These are phyloP conservation scores for Pogonognathellus flavescens DNA, from an alignment of 1,140 invertebrate species.

Conservation along the genomic window DNA sequence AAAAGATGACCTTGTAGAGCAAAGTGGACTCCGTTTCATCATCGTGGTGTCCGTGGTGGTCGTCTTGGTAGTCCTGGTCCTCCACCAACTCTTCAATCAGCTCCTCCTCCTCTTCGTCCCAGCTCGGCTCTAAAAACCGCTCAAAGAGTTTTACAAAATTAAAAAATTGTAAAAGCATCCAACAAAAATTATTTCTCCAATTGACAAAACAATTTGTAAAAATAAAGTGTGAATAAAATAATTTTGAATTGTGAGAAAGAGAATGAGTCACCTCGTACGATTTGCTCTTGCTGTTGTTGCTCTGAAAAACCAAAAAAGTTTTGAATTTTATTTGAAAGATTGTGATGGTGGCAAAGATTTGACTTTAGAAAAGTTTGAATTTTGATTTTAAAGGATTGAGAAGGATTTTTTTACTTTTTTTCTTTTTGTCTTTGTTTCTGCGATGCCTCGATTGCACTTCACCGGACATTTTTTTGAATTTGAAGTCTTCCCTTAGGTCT, in stretches of 20 bases:
- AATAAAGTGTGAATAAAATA: not conserved
- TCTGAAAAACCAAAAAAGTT: not conserved
- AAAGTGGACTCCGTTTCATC: slow-evolving; percentile 65
- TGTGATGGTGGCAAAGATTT: no score
- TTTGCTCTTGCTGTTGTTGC: not conserved
- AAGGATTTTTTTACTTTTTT: slow-evolving; percentile 40
- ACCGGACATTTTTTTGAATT: slow-evolving; percentile 46
- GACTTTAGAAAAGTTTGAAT: no score
- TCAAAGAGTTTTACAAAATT: not conserved
- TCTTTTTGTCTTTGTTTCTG: slow-evolving; percentile 48
- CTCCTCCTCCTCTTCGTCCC: slow-evolving; percentile 34
- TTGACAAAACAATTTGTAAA: no score
- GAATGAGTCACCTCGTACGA: not conserved
- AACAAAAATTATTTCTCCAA: no score
- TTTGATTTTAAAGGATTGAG: not conserved
- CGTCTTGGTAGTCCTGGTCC: not conserved
- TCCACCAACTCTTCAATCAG: slow-evolving; percentile 3
- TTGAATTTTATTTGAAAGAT: no score
- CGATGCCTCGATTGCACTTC: slow-evolving; percentile 45
- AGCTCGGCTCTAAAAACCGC: slow-evolving; percentile 34
- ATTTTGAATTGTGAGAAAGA: no score
- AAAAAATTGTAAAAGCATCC: not conserved
- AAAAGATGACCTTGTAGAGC: slow-evolving; percentile 68
- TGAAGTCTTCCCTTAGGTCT: not conserved
- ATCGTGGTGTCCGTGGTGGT: slow-evolving; percentile 16